Evolutionary conservation across 2,113 vertebrate species (phyloP), one percentile per base, ranked within the genome.

Genomic region (Psettodes erumei): DNA sequence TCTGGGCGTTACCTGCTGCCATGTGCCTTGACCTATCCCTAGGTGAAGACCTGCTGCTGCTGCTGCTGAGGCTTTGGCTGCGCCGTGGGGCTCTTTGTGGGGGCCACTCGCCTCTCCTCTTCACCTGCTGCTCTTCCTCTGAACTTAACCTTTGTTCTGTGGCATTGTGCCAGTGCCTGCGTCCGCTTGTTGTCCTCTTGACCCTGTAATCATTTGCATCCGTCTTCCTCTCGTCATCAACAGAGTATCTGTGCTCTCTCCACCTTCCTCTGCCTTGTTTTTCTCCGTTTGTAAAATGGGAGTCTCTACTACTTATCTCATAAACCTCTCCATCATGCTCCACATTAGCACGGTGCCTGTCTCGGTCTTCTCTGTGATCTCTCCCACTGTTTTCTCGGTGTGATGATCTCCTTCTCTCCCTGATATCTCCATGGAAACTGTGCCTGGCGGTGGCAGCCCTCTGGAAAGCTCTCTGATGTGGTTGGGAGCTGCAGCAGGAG

Each of bases 361-460:
- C 60, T 64, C 38, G 7, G 51, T 61, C 87, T 72, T 61, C 75
- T 33, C 80, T 81, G 38, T 85, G 75, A 70, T 83, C 88, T 79
- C 68, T 75, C 69, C 76, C 61, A n/a, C 87, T 58, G 75, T 47
- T 80, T 25, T 90, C 80, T 61, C 40, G 30, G 58, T 55, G 6
- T 19, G 90, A 83, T 47, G n/a, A 40, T 56, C 74, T 75, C 77
- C 77, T 84, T 71, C 83, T 86, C 61, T 89, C 81, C 76, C 89
- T 74, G 67, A 84, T 73, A 37, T 92, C 86, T 50, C 91, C 90
- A 86, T 90, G 92, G 90, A 92, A 93, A 90, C 92, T 91, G 84
- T 90, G 90, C 79, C 93, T 87, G 63, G 66, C 48, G 73, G 71
- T 30, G 66, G 82, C 71, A 32, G 90, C 82, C 74, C 92, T 86